A percentile compares a stretch with the other conserved stretches of the same genome.
phyloP scores from a whole-genome alignment of 2,113 vertebrate genomes.

The Mobula birostris region DNA sequence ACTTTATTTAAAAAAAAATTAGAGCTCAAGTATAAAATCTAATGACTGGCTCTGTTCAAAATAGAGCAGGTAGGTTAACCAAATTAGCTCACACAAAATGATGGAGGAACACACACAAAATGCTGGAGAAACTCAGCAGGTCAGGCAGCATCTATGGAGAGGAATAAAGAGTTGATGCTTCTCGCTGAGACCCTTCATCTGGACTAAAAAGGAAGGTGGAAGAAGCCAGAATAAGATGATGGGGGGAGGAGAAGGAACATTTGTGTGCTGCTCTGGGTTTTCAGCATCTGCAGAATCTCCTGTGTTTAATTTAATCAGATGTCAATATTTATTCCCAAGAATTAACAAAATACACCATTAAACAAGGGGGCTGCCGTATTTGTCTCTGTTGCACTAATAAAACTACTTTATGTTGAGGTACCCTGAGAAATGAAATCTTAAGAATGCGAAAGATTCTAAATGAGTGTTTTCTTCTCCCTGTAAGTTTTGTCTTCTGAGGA shows the following conservation, averaged over 20 bases:
- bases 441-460: background rate
- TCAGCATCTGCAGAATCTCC: no score
- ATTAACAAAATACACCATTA: background rate
- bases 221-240: no score
- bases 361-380: background rate
- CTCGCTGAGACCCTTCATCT: no score
- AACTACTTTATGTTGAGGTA: background rate
- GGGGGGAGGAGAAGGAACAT: no score
- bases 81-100: no score
- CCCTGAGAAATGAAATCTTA: background rate
- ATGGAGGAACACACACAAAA: no score
- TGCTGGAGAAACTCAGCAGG: no score
- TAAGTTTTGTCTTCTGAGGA: background rate
- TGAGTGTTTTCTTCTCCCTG: background rate
- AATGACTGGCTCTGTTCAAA: background rate
- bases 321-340: background rate
- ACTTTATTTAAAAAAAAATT: background rate
- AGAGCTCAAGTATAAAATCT: background rate
- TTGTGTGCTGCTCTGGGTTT: no score
- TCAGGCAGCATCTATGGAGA: no score
- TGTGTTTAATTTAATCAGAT: background rate
- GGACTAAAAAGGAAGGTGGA: no score
- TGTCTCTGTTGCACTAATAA: background rate
- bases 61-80: background rate
- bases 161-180: no score